Base-by-base conservation (phyloP, 2,888 invertebrate genomes). In the Baronia brevicornis region DNA sequence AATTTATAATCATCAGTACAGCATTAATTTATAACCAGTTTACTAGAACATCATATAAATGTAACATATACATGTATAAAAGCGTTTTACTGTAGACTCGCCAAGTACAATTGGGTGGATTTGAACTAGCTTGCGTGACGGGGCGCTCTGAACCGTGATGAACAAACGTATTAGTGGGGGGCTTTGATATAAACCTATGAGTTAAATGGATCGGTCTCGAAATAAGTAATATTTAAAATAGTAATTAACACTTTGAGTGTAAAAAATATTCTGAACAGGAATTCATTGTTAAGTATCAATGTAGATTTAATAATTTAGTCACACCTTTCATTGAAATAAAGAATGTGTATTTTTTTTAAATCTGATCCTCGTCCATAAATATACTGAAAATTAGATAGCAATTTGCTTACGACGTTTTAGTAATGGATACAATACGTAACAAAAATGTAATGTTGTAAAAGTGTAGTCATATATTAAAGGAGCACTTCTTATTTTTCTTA, bases 81-180 rank as follows among this genome's bases (percentile, higher is more conserved):
- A 23, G 6, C 19, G 7, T 31, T n/a, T 9, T 8, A 28, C 14
- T 22, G 10, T 11, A 29, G 19, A 28, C 29, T 21, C 22, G 5
- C 11, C 18, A 12, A 30, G 30, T 33, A 41, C 34, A 41, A 39
- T 34, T 9, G 36, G 38, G 51, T 63, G 62, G 60, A 66, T 54
- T 49, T 54, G 41, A 53, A 44, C 52, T 73, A 74, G 69, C 68
- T 61, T 42, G 67, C 78, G 69, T 78, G 71, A 75, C 78, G 39
- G 59, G n/a, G 23, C 37, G 45, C 55, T 46, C 64, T 75, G 79
- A 78, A 77, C 75, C 78, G 70, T 75, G 71, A 44, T 61, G 49
- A 52, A 48, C 58, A 49, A 50, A 52, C 50, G 45, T 23, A 34
- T 43, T 22, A 24, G 31, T 8, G 33, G 34, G 50, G 24, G 29